Percentiles rank a stretch among this genome's conserved stretches.
Evolutionary conservation across 1,140 invertebrate species (phyloP).

Genomic region (Elymnias hypermnestra): DNA sequence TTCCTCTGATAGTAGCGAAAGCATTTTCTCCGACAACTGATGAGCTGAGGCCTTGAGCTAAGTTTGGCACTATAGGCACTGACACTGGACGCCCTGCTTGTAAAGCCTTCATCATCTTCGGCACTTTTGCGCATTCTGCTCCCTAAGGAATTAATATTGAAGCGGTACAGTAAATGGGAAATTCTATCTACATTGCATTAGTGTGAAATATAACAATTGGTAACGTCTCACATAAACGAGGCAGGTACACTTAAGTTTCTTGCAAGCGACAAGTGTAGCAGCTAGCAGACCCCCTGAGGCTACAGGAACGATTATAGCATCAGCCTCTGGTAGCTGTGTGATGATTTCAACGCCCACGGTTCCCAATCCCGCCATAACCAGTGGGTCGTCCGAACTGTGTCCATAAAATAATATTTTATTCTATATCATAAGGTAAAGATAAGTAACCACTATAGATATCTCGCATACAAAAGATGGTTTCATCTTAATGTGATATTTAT

Average conservation of each 20-base stretch:
- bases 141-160: no score
- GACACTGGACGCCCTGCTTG: constrained; percentile 45
- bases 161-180: no score
- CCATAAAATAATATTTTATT: no score
- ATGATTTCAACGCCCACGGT: constrained; percentile 58
- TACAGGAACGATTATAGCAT: constrained; percentile 59
- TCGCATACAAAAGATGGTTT: no score
- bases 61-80: constrained; percentile 38
- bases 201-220: background rate
- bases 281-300: constrained; percentile 44
- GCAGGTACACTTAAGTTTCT: constrained; percentile 63
- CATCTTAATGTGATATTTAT: no score
- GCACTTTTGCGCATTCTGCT: constrained; percentile 55
- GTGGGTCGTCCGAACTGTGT: constrained; percentile 45
- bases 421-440: no score
- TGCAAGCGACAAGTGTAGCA: constrained; percentile 51
- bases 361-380: constrained; percentile 54
- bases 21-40: constrained; percentile 46
- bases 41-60: constrained; percentile 49
- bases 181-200: no score
- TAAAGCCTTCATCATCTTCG: constrained; percentile 60
- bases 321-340: constrained; percentile 57
- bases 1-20: constrained; percentile 52
- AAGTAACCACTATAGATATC: no score
- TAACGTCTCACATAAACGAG: constrained; percentile 50